A percentile compares a stretch with the other conserved stretches of the same genome.
phyloP scores from a whole-genome alignment of 1,140 invertebrate genomes.

The Drosophila suzukii region DNA sequence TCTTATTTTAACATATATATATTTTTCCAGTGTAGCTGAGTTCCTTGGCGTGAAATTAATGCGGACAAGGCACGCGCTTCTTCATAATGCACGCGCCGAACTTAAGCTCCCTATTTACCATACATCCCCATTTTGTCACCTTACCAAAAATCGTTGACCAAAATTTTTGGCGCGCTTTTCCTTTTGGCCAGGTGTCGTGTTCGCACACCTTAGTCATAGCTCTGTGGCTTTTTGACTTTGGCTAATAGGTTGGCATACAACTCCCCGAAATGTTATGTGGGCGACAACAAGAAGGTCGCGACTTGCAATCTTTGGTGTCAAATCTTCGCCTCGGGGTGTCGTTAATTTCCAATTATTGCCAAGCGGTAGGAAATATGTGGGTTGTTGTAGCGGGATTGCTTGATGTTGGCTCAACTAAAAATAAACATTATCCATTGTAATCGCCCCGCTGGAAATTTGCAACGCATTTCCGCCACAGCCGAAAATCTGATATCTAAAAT shows the following conservation, averaged over 20 bases:
- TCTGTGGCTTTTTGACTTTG: conserved; percentile 26
- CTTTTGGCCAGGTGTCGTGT: conserved; percentile 24
- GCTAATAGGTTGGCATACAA: conserved; percentile 27
- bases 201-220: conserved; percentile 25
- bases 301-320: conserved; percentile 58
- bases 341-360: conserved; percentile 61
- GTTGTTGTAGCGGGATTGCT: conserved; percentile 30
- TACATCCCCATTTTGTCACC: conserved; percentile 37
- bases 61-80: conserved; percentile 61
- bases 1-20: neutral
- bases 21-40: conserved; percentile 18
- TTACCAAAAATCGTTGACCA: conserved; percentile 48
- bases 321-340: conserved; percentile 50
- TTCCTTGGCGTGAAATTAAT: conserved; percentile 49
- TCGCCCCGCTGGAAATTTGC: conserved; percentile 42
- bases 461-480: conserved; percentile 59
- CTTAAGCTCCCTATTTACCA: neutral
- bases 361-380: conserved; percentile 35
- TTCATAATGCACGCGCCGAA: conserved; percentile 52
- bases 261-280: conserved; percentile 23
- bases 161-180: conserved; percentile 53
- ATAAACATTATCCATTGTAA: conserved; percentile 27
- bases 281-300: conserved; percentile 44
- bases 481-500: conserved; percentile 52
- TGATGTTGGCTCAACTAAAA: conserved; percentile 27